Conservation (phyloP, 1,140 invertebrate species). For the Drosophila guanche region DNA sequence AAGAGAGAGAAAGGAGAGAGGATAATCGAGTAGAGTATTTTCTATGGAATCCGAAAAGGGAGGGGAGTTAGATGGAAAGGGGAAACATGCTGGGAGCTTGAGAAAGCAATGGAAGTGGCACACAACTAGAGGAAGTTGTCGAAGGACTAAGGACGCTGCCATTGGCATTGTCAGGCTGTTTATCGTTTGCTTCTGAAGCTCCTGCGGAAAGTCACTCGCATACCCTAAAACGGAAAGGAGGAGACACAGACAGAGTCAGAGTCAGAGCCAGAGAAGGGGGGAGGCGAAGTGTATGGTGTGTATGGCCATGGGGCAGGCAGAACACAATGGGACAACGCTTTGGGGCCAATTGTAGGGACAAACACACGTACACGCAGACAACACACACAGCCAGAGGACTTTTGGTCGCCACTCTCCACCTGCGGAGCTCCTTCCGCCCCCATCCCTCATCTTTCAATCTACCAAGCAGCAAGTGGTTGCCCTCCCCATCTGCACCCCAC, state of each 20-base stretch:
- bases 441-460: background rate
- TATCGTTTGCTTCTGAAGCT: conserved; percentile 59
- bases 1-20: too few relatives aligned
- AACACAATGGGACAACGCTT: conserved; percentile 49
- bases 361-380: conserved; percentile 19
- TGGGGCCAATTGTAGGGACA: conserved; percentile 51
- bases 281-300: too few relatives aligned
- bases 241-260: background rate
- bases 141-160: conserved; percentile 19
- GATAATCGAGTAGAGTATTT: conserved; percentile 19
- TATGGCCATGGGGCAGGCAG: conserved; percentile 2
- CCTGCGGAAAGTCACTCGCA: conserved; percentile 47
- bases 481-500: background rate
- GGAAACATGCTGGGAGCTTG: too few relatives aligned
- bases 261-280: background rate
- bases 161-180: conserved; percentile 70
- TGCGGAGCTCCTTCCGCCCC: conserved; percentile 22
- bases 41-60: conserved; percentile 7
- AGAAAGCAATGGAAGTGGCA: background rate
- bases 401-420: conserved; percentile 31
- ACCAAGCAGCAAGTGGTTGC: conserved; percentile 27
- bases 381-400: background rate
- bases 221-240: conserved; percentile 3
- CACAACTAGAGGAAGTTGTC: conserved; percentile 3
- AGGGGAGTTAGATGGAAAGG: too few relatives aligned